Evolutionary conservation across 35 echinoderm and acorn worm species (phyloP).

Genomic region (Ophiothrix spiculata): DNA sequence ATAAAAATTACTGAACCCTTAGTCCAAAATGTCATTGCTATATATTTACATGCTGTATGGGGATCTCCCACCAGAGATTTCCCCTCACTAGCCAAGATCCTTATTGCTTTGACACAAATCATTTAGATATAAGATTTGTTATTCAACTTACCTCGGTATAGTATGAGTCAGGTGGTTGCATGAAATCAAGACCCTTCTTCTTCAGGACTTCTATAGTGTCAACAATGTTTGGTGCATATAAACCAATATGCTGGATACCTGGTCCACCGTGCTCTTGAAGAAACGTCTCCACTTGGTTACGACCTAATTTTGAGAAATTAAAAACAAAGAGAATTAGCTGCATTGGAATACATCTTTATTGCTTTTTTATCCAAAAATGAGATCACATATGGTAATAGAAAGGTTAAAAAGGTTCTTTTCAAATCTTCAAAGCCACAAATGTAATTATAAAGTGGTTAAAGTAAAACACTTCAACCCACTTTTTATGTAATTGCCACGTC

Average conservation of each 20-base stretch:
- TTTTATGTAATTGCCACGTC: background rate
- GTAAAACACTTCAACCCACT: background rate
- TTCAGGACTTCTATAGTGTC: conserved; percentile 33
- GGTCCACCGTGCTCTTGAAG: conserved; percentile 68
- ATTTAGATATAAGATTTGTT: too few relatives aligned
- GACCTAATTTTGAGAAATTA: conserved; percentile 31
- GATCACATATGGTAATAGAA: background rate
- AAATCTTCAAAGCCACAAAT: background rate
- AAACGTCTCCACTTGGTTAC: conserved; percentile 87
- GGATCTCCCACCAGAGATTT: too few relatives aligned
- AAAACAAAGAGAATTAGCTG: background rate
- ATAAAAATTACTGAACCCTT: too few relatives aligned
- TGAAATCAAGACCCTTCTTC: conserved; percentile 49
- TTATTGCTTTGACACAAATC: too few relatives aligned
- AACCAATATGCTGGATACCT: conserved; percentile 85
- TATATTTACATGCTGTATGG: too few relatives aligned
- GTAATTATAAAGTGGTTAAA: background rate
- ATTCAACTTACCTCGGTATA: conserved; percentile 66
- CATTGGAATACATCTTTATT: too few relatives aligned
- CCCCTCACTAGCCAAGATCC: too few relatives aligned
- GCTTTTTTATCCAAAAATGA: background rate
- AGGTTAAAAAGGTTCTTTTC: background rate
- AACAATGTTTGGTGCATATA: conserved; percentile 71
- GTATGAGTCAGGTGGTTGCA: conserved; percentile 69
- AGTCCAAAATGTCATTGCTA: too few relatives aligned